These are phyloP conservation scores for Brachynemurus nebulosus DNA, from an alignment of 2,888 invertebrate species.

Conservation along the genomic window DNA sequence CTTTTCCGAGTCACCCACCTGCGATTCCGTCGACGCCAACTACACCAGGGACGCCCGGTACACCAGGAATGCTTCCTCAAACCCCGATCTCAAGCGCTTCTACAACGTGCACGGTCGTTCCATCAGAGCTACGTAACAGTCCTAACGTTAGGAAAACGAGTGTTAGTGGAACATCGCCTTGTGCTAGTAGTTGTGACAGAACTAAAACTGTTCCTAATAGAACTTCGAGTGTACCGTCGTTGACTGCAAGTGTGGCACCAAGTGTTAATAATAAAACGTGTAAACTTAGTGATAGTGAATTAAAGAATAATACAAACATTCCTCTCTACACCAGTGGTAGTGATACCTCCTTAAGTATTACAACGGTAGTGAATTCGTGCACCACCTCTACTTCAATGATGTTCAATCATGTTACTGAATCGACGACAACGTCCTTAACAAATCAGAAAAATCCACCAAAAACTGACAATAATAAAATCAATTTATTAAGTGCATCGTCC, in stretches of 20 bases:
- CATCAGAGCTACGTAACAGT: not conserved
- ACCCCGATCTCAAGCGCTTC: slow-evolving; percentile 6
- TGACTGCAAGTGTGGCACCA: not conserved
- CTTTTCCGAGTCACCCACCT: slow-evolving; percentile 66
- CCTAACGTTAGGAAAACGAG: slow-evolving; percentile 1
- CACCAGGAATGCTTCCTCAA: slow-evolving; percentile 5
- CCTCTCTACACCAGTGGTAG: not conserved
- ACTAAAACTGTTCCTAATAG: slow-evolving; percentile 4
- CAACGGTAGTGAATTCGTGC: no score
- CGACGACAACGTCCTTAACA: no score
- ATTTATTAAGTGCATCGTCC: no score
- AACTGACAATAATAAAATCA: no score
- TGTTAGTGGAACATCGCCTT: not conserved
- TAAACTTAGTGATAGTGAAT: slow-evolving; percentile 6
- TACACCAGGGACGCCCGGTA: slow-evolving; percentile 6
- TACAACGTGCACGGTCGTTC: slow-evolving; percentile 6
- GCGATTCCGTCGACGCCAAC: slow-evolving; percentile 25
- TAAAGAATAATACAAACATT: slow-evolving; percentile 5
- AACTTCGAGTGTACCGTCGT: not conserved
- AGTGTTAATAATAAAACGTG: slow-evolving; percentile 1
- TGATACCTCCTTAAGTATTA: no score
- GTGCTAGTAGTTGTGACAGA: slow-evolving; percentile 2
- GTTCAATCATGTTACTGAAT: no score
- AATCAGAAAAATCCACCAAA: no score
- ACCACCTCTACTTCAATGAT: no score